Evolutionary conservation across 2,113 vertebrate genomes (phyloP), one percentile per base, ranked within the genome.

Genomic region (Orcinus orca): DNA sequence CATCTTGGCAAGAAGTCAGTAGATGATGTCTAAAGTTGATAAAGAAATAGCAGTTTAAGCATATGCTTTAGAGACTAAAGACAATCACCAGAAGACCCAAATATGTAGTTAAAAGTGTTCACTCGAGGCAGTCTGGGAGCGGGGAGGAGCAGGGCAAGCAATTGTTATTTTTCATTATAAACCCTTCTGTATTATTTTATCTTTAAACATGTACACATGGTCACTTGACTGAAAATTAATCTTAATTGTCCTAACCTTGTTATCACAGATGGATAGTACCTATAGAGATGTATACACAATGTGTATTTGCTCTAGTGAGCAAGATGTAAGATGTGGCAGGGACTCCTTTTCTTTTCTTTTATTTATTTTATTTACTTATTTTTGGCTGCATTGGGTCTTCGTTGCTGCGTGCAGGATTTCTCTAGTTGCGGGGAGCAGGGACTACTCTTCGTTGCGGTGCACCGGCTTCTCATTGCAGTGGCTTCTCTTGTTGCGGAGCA

Each of bases 151-250:
- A 44, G 47, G 44, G 31, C 29, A 88, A 4, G 2, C 20, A 71
- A 90, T 12, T n/a, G 0, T 29, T 82, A 18, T 65, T 93, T 90
- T 95, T 90, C 38, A 93, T 62, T 81, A 38, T 21, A 85, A 63
- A 53, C 17, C 53, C 18, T 80, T 89, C n/a, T 74, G 26, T 21
- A 85, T 8, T 58, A 44, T 29, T 88, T 74, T 79, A 41, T 76
- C 47, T 71, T 93, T 77, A 94, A 94, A 1, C 25, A 60, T 29
- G 14, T 47, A 76, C 8, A 79, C 65, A 73, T 20, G 62, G 58
- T 62, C 93, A 87, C 21, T 83, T 67, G 50, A 68, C 67, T 85
- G 84, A 84, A 97, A 68, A 60, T 31, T 89, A 41, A 89, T 71
- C 63, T 65, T 20, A 94, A 84, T 81, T 89, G 31, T 68, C 53